Conservation (phyloP, 2,888 invertebrate genomes). For the Hylaea fasciaria region DNA sequence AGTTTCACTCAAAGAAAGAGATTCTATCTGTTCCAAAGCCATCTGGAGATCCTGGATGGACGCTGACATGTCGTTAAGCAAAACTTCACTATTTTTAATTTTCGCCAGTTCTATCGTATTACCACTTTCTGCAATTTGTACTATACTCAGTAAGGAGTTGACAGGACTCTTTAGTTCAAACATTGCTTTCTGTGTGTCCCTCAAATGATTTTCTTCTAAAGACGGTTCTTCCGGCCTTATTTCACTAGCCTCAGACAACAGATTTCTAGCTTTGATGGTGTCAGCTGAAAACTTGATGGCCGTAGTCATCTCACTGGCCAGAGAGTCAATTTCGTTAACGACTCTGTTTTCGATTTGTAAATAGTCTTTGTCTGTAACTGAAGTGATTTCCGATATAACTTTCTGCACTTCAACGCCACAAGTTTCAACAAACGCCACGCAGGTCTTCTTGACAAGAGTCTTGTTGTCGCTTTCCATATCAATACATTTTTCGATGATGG, state of each 20-base stretch:
- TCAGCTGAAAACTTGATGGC: constrained; percentile 82
- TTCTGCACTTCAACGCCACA: constrained; percentile 84
- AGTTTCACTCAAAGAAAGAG: constrained; percentile 82
- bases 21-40: constrained; percentile 77
- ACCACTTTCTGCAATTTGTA: constrained; percentile 62
- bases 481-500: constrained; percentile 88
- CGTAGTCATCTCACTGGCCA: constrained; percentile 79
- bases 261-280: constrained; percentile 78
- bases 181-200: constrained; percentile 74
- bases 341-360: constrained; percentile 69
- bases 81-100: constrained; percentile 65
- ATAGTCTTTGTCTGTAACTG: constrained; percentile 76
- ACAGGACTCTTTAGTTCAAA: constrained; percentile 72
- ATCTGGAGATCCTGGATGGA: constrained; percentile 80
- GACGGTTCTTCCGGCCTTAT: constrained; percentile 62
- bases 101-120: constrained; percentile 52
- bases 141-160: constrained; percentile 66
- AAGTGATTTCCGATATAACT: constrained; percentile 74
- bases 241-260: constrained; percentile 67
- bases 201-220: constrained; percentile 67
- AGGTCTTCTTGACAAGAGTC: constrained; percentile 88
- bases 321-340: constrained; percentile 71
- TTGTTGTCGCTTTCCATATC: constrained; percentile 87
- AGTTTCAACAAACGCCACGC: constrained; percentile 87
- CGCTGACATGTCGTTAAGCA: constrained; percentile 75